Percentiles rank a stretch among this genome's conserved stretches.
phyloP scores from a whole-genome alignment of 2,888 invertebrate species.

The Aphidius colemani region DNA sequence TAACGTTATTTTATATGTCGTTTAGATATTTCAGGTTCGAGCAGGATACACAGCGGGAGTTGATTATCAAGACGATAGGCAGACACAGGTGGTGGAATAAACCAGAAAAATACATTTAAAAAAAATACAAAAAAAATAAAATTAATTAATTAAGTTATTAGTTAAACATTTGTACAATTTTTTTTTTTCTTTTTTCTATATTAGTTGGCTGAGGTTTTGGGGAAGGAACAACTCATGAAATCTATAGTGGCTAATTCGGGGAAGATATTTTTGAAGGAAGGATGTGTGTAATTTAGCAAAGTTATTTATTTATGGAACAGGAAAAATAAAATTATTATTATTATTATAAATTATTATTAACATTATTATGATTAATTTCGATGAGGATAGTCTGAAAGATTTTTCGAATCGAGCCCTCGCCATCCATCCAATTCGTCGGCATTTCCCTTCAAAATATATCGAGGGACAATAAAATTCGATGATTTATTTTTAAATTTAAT shows the following conservation, averaged over 20 bases:
- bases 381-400: conserved; percentile 23
- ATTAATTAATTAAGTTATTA: conserved; percentile 42
- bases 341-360: conserved; percentile 1
- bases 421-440: conserved; percentile 49
- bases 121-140: no score
- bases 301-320: neutral
- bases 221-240: conserved; percentile 15
- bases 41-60: conserved; percentile 48
- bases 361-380: neutral
- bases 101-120: conserved; percentile 53
- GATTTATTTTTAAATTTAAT: neutral
- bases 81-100: conserved; percentile 41
- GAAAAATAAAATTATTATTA: conserved; percentile 8
- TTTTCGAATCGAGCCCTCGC: conserved; percentile 48
- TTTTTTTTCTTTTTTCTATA: conserved; percentile 27
- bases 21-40: conserved; percentile 33
- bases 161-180: neutral
- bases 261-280: no score
- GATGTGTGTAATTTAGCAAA: neutral
- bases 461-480: conserved; percentile 37
- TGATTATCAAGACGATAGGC: conserved; percentile 50
- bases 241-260: no score
- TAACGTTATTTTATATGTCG: conserved; percentile 38
- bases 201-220: conserved; percentile 37
- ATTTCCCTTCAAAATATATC: conserved; percentile 50